Percentiles rank a stretch among this genome's conserved stretches.
Evolutionary conservation across 1,140 invertebrate species (phyloP).

Genomic region (Hirudo medicinalis): DNA sequence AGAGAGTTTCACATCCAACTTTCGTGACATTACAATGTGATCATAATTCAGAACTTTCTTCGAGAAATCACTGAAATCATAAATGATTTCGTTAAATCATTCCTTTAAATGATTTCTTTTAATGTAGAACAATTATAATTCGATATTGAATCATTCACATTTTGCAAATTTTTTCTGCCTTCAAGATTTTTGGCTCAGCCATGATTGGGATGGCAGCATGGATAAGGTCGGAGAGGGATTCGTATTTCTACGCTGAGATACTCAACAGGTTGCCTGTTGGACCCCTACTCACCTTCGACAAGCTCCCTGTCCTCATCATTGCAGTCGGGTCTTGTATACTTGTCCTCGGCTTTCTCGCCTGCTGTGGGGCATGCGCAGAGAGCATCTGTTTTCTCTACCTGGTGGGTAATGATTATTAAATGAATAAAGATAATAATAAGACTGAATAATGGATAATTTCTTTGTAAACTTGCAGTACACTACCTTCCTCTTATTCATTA

Average conservation of each 20-base stretch:
- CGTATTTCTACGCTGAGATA: slow-evolving; percentile 11
- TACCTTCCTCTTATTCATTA: slow-evolving; percentile 6
- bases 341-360: slow-evolving; percentile 31
- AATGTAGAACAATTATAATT: too few species aligned
- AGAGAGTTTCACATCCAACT: too few species aligned
- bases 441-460: not conserved
- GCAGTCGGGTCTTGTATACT: slow-evolving; percentile 27
- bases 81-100: too few species aligned
- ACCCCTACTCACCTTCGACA: slow-evolving; percentile 12
- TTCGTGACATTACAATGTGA: too few species aligned
- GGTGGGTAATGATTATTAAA: slow-evolving; percentile 25
- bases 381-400: slow-evolving; percentile 28
- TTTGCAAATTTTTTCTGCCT: too few species aligned
- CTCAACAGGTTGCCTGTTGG: slow-evolving; percentile 10
- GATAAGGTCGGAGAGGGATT: slow-evolving; percentile 13
- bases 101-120: too few species aligned
- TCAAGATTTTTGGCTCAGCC: slow-evolving; percentile 11
- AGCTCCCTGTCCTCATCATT: slow-evolving; percentile 26
- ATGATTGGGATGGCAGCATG: slow-evolving; percentile 11
- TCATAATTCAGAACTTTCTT: too few species aligned
- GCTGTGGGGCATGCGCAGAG: slow-evolving; percentile 30
- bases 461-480: slow-evolving; percentile 2
- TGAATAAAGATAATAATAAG: not conserved
- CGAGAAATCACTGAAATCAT: too few species aligned
- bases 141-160: too few species aligned